A percentile compares a stretch with the other conserved stretches of the same genome.
phyloP scores from a whole-genome alignment of 2,797 vertebrate genomes.

The Mallotus villosus region DNA sequence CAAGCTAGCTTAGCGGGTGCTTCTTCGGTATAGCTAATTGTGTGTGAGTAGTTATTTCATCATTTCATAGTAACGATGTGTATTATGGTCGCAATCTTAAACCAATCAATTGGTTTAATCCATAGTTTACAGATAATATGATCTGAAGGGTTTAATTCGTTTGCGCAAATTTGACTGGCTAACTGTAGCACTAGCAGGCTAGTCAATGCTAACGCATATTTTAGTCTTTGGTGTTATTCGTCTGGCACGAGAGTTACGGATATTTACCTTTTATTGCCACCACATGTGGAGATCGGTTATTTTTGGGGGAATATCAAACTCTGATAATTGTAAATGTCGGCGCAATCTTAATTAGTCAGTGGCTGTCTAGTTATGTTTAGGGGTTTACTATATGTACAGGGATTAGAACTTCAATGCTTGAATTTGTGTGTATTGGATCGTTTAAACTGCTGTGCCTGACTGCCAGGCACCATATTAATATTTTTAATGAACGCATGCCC shows the following conservation, averaged over 20 bases:
- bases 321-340: too few species aligned
- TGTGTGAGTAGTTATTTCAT: not conserved
- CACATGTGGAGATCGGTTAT: too few species aligned
- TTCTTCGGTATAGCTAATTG: not conserved
- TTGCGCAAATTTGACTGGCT: not conserved
- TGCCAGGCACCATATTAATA: too few species aligned
- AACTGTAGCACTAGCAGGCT: not conserved
- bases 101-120: not conserved
- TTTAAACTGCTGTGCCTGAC: too few species aligned
- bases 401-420: too few species aligned
- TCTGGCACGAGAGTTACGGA: not conserved
- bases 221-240: not conserved
- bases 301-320: too few species aligned
- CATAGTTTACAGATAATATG: not conserved
- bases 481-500: too few species aligned
- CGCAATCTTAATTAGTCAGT: too few species aligned
- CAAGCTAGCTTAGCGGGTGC: slow-evolving; percentile 64
- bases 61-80: not conserved
- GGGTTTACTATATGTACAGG: too few species aligned
- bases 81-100: not conserved
- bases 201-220: slow-evolving; percentile 8
- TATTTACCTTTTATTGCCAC: not conserved
- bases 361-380: too few species aligned
- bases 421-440: too few species aligned
- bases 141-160: not conserved